These are phyloP conservation scores for Steatornis caripensis DNA, from an alignment of 2,113 vertebrate genomes.

Conservation along the genomic window DNA sequence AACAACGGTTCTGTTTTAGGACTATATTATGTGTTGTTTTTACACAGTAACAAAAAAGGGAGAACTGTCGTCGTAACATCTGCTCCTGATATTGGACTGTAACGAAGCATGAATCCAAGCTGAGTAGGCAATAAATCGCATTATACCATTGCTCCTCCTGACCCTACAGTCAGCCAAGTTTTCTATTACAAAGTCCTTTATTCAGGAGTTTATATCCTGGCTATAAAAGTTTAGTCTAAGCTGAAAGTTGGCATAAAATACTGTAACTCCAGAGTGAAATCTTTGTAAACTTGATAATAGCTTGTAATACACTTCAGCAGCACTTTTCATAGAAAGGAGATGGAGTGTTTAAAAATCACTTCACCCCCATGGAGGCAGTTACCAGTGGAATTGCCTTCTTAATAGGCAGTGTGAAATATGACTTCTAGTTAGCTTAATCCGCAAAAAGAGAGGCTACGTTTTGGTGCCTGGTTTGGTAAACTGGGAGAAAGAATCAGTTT, in stretches of 20 bases:
- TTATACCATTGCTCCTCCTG: background rate
- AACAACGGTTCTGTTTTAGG: background rate
- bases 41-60: background rate
- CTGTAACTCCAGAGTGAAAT: slow-evolving; percentile 1
- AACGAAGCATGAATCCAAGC: slow-evolving; percentile 15
- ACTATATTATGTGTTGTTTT: background rate
- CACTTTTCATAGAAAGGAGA: background rate
- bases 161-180: slow-evolving; percentile 2
- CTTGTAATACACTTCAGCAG: background rate
- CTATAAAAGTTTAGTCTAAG: slow-evolving; percentile 49
- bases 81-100: background rate
- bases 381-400: background rate
- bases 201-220: slow-evolving; percentile 15
- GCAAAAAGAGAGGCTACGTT: background rate
- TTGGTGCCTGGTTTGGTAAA: background rate
- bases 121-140: slow-evolving; percentile 25
- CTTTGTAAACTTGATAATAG: slow-evolving; percentile 19
- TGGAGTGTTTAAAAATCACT: background rate
- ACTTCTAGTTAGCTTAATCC: background rate
- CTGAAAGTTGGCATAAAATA: slow-evolving; percentile 24
- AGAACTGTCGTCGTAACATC: background rate
- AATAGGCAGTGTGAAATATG: background rate
- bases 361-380: background rate
- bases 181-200: background rate
- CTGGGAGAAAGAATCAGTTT: background rate